A percentile compares a stretch with the other conserved stretches of the same genome.
Conservation (phyloP, 1,140 invertebrate genomes). For the Pachypsylla venusta region DNA sequence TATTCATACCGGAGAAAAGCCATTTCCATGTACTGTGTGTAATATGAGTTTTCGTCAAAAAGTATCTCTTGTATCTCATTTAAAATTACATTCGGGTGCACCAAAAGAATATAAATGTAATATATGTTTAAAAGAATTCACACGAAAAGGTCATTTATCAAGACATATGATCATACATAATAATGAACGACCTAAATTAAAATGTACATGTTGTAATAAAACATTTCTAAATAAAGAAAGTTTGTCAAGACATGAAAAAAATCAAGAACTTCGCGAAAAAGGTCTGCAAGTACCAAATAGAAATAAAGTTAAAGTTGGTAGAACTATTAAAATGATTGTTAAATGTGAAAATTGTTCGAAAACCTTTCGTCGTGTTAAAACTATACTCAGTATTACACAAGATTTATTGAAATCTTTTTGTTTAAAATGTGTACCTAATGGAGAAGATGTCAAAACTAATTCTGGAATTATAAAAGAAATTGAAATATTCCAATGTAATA, state of each 20-base stretch:
- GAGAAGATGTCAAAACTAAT: background rate
- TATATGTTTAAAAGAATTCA: constrained; percentile 14
- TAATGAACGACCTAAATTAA: constrained; percentile 14
- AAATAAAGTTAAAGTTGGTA: background rate
- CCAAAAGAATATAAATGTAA: constrained; percentile 2
- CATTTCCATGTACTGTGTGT: constrained; percentile 21
- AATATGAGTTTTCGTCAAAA: constrained; percentile 31
- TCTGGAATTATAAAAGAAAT: background rate
- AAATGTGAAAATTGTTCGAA: constrained; percentile 32
- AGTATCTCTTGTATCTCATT: background rate
- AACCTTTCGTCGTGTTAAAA: constrained; percentile 11
- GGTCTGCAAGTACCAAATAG: constrained; percentile 24
- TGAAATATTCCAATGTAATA: constrained; percentile 34
- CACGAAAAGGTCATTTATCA: background rate
- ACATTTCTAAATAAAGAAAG: constrained; percentile 34
- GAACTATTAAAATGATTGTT: constrained; percentile 13
- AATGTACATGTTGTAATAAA: constrained; percentile 38
- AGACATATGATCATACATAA: constrained; percentile 18
- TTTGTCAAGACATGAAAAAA: constrained; percentile 29
- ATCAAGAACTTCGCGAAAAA: constrained; percentile 32
- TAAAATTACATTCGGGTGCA: background rate
- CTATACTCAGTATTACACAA: background rate
- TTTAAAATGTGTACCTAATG: background rate
- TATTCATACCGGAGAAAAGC: constrained; percentile 18
- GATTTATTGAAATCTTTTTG: background rate